Evolutionary conservation across 2,113 vertebrate species (phyloP).

Genomic region (Menura novaehollandiae): DNA sequence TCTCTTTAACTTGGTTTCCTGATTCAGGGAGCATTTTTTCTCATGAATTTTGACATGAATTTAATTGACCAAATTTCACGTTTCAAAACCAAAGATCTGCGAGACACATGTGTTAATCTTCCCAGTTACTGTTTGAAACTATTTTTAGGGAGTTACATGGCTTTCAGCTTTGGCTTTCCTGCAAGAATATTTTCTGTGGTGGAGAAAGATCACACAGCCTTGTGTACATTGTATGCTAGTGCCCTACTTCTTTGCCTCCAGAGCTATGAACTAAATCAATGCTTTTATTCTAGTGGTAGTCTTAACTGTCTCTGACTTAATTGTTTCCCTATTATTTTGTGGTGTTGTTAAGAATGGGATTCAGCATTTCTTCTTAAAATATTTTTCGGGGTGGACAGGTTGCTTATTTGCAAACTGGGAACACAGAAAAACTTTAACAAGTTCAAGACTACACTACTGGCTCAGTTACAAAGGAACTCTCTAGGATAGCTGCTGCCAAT

Average conservation of each 20-base stretch:
- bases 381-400: neutral
- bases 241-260: neutral
- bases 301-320: neutral
- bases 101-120: slow-evolving; percentile 4
- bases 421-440: neutral
- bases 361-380: neutral
- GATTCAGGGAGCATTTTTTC: slow-evolving; percentile 12
- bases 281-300: neutral
- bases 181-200: neutral
- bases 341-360: neutral
- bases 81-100: slow-evolving; percentile 55
- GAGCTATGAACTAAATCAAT: neutral
- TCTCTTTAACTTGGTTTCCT: neutral
- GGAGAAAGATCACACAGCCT: neutral
- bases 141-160: neutral
- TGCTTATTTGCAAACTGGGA: neutral
- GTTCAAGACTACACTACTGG: neutral
- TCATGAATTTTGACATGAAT: slow-evolving; percentile 33
- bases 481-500: neutral
- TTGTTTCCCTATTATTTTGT: neutral
- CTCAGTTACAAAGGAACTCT: neutral
- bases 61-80: slow-evolving; percentile 1
- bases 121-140: neutral
- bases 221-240: neutral
- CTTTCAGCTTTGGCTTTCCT: slow-evolving; percentile 26